Evolutionary conservation across 2,113 vertebrate species (phyloP).

Genomic region (Pteropus alecto): DNA sequence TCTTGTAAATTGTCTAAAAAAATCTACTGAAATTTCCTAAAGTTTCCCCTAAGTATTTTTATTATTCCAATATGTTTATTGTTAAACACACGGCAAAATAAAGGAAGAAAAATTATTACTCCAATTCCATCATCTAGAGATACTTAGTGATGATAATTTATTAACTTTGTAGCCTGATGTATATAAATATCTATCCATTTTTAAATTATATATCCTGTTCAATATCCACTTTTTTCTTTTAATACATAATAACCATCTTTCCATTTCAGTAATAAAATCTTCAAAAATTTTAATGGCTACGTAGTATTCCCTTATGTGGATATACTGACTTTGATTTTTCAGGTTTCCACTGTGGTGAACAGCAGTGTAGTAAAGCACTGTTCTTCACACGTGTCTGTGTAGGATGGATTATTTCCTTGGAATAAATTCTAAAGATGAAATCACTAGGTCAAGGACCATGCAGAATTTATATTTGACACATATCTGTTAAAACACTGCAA

Average conservation of each 20-base stretch:
- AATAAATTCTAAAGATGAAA: neutral
- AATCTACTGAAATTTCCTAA: neutral
- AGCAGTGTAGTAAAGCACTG: neutral
- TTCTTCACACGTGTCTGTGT: neutral
- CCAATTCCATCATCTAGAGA: neutral
- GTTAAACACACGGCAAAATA: neutral
- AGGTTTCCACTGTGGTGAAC: neutral
- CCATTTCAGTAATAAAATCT: neutral
- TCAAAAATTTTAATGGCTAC: constrained; percentile 42
- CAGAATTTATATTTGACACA: neutral
- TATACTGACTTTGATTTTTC: neutral
- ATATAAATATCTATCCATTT: neutral
- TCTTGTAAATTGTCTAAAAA: neutral
- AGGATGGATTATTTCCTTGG: neutral
- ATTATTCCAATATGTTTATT: neutral
- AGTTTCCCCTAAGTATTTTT: constrained; percentile 23
- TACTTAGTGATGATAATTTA: neutral
- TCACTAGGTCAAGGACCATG: neutral
- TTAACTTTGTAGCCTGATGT: neutral
- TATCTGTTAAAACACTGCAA: neutral
- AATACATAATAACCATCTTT: neutral
- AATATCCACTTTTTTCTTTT: neutral
- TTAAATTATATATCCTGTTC: neutral
- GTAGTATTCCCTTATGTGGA: neutral
- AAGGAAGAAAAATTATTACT: neutral